These are phyloP conservation scores for Synergus laeviventris DNA, from an alignment of 2,888 invertebrate genomes.

Conservation along the genomic window DNA sequence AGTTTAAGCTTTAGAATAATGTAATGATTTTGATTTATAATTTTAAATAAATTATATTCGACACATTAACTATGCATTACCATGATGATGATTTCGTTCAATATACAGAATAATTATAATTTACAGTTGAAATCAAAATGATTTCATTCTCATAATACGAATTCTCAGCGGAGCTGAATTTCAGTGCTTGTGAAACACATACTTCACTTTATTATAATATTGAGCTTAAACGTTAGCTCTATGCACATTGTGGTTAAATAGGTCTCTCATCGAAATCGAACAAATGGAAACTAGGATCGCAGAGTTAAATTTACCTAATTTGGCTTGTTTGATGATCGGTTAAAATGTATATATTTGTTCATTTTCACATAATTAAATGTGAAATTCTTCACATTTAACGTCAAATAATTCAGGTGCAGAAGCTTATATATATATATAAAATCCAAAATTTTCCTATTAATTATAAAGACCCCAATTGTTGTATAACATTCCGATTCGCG, in stretches of 20 bases:
- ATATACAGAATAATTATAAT: background rate
- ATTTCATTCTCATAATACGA: background rate
- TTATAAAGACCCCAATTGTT: background rate
- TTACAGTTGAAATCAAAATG: background rate
- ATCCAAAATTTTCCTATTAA: too few relatives aligned
- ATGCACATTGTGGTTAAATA: background rate
- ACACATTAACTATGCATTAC: background rate
- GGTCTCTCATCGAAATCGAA: background rate
- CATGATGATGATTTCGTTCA: background rate
- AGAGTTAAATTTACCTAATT: background rate
- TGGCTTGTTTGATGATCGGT: background rate
- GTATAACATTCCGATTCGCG: background rate
- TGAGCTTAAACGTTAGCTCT: background rate
- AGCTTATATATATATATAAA: too few relatives aligned
- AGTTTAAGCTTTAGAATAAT: background rate
- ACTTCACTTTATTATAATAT: constrained; percentile 3
- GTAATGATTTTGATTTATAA: background rate
- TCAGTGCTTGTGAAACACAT: background rate
- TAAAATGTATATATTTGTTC: background rate
- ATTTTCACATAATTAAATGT: background rate
- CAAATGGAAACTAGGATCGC: background rate
- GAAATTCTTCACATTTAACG: background rate
- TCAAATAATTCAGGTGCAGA: background rate
- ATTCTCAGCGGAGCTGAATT: background rate
- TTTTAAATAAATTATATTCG: background rate